Conservation (phyloP, 1,140 invertebrate genomes). For the Rhysida immarginata region DNA sequence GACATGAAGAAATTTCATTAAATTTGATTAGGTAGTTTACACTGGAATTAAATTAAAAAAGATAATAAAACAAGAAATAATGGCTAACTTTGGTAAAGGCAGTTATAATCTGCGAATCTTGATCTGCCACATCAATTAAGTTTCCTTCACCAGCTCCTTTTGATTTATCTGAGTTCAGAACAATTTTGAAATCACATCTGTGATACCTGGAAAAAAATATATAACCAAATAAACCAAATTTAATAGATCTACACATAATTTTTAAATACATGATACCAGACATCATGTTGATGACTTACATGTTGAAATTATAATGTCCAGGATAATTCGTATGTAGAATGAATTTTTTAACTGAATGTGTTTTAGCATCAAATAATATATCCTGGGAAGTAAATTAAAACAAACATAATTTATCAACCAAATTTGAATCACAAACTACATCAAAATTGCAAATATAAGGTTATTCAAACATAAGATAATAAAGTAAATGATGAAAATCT, state of each 20-base stretch:
- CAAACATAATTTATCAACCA: no score
- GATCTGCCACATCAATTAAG: slow-evolving; percentile 37
- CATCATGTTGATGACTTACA: no score
- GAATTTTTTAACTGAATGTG: slow-evolving; percentile 88
- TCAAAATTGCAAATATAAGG: no score
- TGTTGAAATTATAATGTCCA: slow-evolving; percentile 98
- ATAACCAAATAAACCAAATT: neutral
- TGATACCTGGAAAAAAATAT: slow-evolving; percentile 41
- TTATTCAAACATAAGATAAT: no score
- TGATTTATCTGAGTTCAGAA: slow-evolving; percentile 45
- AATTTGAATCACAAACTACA: no score
- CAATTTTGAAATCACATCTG: slow-evolving; percentile 72
- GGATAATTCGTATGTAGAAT: slow-evolving; percentile 97
- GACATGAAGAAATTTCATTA: no score
- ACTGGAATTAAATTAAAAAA: no score
- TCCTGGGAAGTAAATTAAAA: slow-evolving; percentile 60
- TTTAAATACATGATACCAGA: no score
- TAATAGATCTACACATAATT: neutral
- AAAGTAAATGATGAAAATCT: no score
- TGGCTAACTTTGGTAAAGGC: slow-evolving; percentile 29
- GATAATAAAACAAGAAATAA: neutral
- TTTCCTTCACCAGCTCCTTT: slow-evolving; percentile 34
- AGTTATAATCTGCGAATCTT: slow-evolving; percentile 26
- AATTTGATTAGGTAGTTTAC: no score
- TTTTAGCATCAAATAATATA: slow-evolving; percentile 86